A percentile compares a stretch with the other conserved stretches of the same genome.
These are phyloP conservation scores for Sebastiscus tertius DNA, from an alignment of 2,797 vertebrate genomes.

Conservation along the genomic window DNA sequence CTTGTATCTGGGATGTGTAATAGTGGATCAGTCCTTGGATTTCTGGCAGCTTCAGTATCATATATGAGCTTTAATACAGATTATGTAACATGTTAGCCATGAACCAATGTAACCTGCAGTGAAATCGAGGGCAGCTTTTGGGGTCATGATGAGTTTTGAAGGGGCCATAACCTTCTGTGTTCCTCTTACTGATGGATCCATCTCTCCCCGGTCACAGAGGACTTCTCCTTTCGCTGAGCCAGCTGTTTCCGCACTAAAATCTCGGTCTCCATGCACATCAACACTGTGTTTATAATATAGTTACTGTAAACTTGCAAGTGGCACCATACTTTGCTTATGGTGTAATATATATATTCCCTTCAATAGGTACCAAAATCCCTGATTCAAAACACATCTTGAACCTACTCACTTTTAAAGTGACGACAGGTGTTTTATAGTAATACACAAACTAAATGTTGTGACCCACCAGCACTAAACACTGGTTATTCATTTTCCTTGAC, in stretches of 20 bases:
- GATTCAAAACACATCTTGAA: too few relatives aligned
- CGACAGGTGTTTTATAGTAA: not conserved
- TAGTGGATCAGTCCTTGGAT: not conserved
- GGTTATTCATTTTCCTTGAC: not conserved
- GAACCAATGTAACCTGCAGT: slow-evolving; percentile 1
- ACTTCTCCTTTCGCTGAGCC: slow-evolving; percentile 80
- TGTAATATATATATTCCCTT: not conserved
- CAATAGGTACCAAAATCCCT: not conserved
- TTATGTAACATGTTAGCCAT: slow-evolving; percentile 6
- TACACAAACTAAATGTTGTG: not conserved
- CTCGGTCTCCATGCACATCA: slow-evolving; percentile 8
- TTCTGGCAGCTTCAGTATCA: not conserved
- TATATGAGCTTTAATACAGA: not conserved
- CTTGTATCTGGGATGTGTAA: not conserved
- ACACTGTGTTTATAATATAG: not conserved
- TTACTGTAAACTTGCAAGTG: not conserved
- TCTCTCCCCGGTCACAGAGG: slow-evolving; percentile 59
- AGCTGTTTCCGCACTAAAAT: slow-evolving; percentile 78
- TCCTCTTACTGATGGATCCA: slow-evolving; percentile 78
- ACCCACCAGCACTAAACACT: not conserved
- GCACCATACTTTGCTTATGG: not conserved
- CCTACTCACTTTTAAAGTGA: not conserved
- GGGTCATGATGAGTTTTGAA: slow-evolving; percentile 48
- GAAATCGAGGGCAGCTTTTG: slow-evolving; percentile 45
- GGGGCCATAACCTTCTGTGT: slow-evolving; percentile 67